Base-by-base conservation (phyloP, 1,140 invertebrate species). In the Drosophila funebris region DNA sequence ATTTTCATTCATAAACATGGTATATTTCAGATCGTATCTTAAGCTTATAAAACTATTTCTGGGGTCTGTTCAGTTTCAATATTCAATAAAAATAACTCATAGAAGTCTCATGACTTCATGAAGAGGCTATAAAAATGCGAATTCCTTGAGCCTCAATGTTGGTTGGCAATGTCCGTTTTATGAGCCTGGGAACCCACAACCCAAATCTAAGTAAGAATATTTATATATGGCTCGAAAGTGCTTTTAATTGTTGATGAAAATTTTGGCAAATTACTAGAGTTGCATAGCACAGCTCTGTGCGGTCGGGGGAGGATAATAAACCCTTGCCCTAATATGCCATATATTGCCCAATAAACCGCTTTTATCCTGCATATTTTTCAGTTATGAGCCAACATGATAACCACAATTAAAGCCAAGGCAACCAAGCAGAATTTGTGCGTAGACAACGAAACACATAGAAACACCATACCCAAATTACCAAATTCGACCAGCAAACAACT, bases 371-470 rank as follows among this genome's bases (percentile, higher is more conserved):
- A 62, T 67, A 76, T 73, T 81, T 80, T 80, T 60, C 77, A 41
- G 68, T 60, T 77, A 69, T 60, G 63, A 68, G 48, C 70, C 58
- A 37, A 43, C 76, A 43, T 36, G 63, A 57, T 53, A 80, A 29
- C 79, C 81, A 66, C 81, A 84, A 85, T 84, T 85, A 85, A 81
- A 84, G 67, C 63, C 81, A 54, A 68, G 39, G 37, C 80, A 66
- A 53, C 80, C 64, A 72, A n/a, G 48, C 53, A 79, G 31, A 79
- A 76, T 68, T 64, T 82, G 66, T 78, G 71, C 48, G 72, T 73
- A 58, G 56, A 24, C 68, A 61, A 63, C 14, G 71, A 64, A 54
- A 46, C 46, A 37, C 14, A 50, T 13, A n/a, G n/a, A 48, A 27
- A 24, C 20, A 29, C 43, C 6, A 3, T n/a, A n/a, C n/a, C n/a